Evolutionary conservation across 2,797 vertebrate genomes (phyloP), one percentile per base, ranked within the genome.

Genomic region (Sebastes matsubarae): DNA sequence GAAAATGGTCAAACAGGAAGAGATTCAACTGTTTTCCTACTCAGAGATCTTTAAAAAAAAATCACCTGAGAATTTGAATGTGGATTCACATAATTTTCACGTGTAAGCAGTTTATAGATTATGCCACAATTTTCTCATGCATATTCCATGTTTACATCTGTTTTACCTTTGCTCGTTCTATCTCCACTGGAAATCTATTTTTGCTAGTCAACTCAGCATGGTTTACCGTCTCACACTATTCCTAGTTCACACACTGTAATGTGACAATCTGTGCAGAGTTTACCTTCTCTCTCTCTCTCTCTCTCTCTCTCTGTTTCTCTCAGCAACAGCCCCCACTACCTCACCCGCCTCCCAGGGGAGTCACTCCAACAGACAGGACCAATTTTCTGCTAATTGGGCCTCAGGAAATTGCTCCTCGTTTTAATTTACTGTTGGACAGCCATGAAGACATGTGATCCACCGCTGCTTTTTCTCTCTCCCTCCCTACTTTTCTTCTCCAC

Each of bases 371-470:
- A 94, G 92, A 96, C 93, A 95, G 93, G 87, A 95, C 88, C 93
- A 93, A 95, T 95, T 95, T 96, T 95, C 90, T 95, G 94, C 94
- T 96, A 95, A 96, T 95, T 95, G 94, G 92, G 93, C 93, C 83
- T 91, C 94, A 96, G 95, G 96, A 97, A 97, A 97, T 95, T 96
- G 94, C 92, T 95, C 91, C 92, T 95, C 91, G 83, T 96, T 96
- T 94, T 96, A 96, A 96, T 96, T 96, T 96, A 94, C 90, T 94
- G 87, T 89, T 82, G 88, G 95, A 96, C 95, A 95, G 94, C 93
- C 93, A 94, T 88, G 92, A 89, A 92, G 94, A 93, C 91, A 94
- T 92, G 93, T 89, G 94, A 95, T 94, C 92, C 74, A 71, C 85
- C 11, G 64, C 79, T 69, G 81, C 80, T 63, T 85, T 85, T 36